phyloP scores from a whole-genome alignment of 2,113 vertebrate species.

The Entelurus aequoreus region DNA sequence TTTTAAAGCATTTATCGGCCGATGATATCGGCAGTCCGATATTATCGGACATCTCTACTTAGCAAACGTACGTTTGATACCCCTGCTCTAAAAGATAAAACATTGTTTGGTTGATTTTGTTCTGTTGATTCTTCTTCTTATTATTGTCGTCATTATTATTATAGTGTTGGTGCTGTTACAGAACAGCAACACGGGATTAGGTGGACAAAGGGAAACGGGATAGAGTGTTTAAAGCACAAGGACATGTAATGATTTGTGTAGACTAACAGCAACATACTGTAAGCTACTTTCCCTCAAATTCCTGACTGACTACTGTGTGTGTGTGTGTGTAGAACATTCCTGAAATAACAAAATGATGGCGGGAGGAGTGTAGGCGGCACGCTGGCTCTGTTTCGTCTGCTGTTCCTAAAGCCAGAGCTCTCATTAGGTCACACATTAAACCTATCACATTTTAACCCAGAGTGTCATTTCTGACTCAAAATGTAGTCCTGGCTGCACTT shows the following conservation, averaged over 20 bases:
- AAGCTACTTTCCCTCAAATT: background rate
- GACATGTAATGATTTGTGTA: background rate
- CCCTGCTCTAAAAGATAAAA: no score
- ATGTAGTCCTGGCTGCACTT: no score
- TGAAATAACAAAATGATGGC: constrained; percentile 53
- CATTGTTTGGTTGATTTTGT: no score
- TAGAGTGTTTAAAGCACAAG: background rate
- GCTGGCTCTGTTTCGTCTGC: constrained; percentile 20
- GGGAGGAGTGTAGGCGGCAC: constrained; percentile 53
- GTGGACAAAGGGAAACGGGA: no score
- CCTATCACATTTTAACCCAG: background rate
- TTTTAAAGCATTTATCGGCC: no score
- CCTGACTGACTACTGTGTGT: constrained; percentile 2
- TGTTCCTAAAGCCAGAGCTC: constrained; percentile 48
- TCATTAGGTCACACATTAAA: background rate
- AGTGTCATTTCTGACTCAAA: background rate
- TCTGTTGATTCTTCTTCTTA: no score
- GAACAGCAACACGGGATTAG: no score
- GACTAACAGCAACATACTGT: no score
- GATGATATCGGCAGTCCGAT: no score
- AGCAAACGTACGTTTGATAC: no score
- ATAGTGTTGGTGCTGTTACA: background rate
- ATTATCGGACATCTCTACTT: no score
- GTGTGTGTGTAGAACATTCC: constrained; percentile 59
- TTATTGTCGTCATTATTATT: no score